Conservation (phyloP, 2,113 vertebrate genomes). For the Chaetops frenatus region DNA sequence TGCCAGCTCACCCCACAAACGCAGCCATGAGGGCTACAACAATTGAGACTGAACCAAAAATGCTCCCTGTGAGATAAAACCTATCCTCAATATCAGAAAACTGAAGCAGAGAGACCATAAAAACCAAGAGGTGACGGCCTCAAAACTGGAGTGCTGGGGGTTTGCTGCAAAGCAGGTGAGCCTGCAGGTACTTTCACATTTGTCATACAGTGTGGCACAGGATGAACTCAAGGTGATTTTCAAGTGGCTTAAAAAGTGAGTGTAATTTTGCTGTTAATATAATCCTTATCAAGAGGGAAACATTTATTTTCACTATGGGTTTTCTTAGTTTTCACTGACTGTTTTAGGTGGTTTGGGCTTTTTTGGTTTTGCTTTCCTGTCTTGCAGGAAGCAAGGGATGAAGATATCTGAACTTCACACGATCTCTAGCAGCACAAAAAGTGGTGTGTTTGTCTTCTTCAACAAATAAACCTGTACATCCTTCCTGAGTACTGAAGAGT, state of each 20-base stretch:
- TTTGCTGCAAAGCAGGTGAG: background rate
- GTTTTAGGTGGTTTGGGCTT: background rate
- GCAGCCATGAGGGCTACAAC: background rate
- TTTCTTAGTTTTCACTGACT: background rate
- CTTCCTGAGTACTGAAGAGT: background rate
- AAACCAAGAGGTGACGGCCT: background rate
- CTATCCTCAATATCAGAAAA: background rate
- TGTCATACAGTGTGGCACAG: fast-evolving
- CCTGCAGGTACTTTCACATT: background rate
- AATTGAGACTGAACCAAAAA: background rate
- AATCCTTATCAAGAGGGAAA: background rate
- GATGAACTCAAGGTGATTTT: background rate
- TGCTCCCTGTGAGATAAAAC: background rate
- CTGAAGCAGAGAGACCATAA: background rate
- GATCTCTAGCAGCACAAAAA: background rate
- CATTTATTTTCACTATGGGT: background rate
- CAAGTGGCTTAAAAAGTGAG: background rate
- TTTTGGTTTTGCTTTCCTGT: background rate
- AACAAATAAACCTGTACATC: background rate
- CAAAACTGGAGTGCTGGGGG: background rate
- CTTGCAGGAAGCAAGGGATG: background rate
- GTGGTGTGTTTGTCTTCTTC: background rate
- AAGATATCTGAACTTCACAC: background rate
- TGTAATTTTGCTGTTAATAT: background rate
- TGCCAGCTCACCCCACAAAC: background rate